A percentile compares a stretch with the other conserved stretches of the same genome.
Conservation (phyloP, 1,140 invertebrate species). For the Tetragonula clypearis region DNA sequence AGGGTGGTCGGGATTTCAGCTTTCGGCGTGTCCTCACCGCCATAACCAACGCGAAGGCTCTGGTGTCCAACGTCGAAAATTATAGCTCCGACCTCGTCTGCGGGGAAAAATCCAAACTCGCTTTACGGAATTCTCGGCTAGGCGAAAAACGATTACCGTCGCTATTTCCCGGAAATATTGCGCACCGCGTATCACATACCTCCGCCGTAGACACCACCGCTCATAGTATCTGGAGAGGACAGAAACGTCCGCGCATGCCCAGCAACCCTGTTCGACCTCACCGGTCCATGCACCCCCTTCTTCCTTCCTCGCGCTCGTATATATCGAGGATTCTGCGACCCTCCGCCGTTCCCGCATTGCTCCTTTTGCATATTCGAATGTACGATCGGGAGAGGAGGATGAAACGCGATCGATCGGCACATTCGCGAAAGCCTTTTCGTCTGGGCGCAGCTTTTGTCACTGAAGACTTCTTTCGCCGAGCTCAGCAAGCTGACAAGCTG, state of each 20-base stretch:
- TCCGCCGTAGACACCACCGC: constrained; percentile 81
- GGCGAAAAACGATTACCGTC: neutral
- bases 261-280: constrained; percentile 39
- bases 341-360: neutral
- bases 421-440: neutral
- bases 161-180: constrained; percentile 37
- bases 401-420: constrained; percentile 36
- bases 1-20: constrained; percentile 94
- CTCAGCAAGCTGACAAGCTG: neutral
- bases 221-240: constrained; percentile 76
- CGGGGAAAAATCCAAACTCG: constrained; percentile 23
- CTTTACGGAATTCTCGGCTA: neutral
- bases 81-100: constrained; percentile 90
- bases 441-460: neutral
- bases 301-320: neutral
- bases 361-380: constrained; percentile 46
- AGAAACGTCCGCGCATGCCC: constrained; percentile 67
- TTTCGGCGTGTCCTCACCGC: constrained; percentile 96
- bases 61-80: constrained; percentile 90
- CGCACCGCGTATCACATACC: constrained; percentile 71
- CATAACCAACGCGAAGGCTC: constrained; percentile 91
- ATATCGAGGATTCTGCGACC: constrained; percentile 35
- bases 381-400: constrained; percentile 27
- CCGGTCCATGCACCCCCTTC: constrained; percentile 34
- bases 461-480: neutral